Base-by-base conservation (phyloP, 2,888 invertebrate genomes). In the Oxyscelio sp. region DNA sequence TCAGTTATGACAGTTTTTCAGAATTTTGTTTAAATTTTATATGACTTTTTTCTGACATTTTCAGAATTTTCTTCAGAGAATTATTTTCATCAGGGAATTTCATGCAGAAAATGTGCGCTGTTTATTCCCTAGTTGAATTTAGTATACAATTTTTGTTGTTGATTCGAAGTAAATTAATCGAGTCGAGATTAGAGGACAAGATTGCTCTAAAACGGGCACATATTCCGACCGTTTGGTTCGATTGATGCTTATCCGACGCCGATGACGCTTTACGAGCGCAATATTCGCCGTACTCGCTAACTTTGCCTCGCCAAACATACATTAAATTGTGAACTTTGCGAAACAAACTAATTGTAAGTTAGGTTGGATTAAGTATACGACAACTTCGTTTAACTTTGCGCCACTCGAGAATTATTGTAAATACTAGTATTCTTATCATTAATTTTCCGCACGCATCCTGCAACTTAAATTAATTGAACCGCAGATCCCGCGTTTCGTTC, bases 261-360 rank as follows among this genome's bases (percentile, higher is more conserved):
- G 54, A 79, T 58, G 71, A 65, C 75, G 56, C 40, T 68, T 65
- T 68, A 54, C 56, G 43, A 34, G 48, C 38, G 65, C 73, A 59
- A 80, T 80, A 65, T 43, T 50, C 66, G 58, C 56, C 43, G 54
- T 15, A 48, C 21, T 31, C 31, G 31, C 58, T 66, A 80, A 80
- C 52, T 80, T 74, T 8, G 59, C n/a, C 22, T n/a, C 38, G 24
- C 70, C 59, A 38, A 73, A 80, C 73, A 59, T 61, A 56, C 73
- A 80, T 80, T 74, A 80, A 73, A 73, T 80, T 59, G 54, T 19
- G 58, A 73, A 80, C 73, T 73, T 80, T 56, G 31, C 56, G 48
- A 63, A 17, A 54, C 66, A 45, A 80, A 80, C 73, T 80, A 73
- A 73, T 73, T 66, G 80, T 73, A 59, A 73, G 58, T 73, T 80